Base-by-base conservation (phyloP, 2,113 vertebrate species). In the Phoenicopterus ruber region DNA sequence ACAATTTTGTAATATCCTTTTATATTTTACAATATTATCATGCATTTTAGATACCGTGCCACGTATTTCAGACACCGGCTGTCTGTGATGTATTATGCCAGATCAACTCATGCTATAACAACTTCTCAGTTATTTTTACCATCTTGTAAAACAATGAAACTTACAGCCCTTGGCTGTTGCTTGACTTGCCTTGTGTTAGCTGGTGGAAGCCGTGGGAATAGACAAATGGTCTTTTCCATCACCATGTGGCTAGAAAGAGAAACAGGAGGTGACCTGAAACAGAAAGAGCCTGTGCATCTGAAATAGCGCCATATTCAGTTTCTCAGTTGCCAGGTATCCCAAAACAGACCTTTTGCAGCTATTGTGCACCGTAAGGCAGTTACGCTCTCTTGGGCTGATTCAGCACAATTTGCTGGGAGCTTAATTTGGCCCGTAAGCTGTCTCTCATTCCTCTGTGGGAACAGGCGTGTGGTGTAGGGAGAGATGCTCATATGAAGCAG, bases 1-100 rank as follows among this genome's bases (percentile, higher is more conserved):
- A 88, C 25, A 46, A 73, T 91, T 93, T 93, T 93, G 81, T 94
- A 97, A 96, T 95, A 97, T 52, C 29, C 47, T 90, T 96, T 95
- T 85, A 88, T 97, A 95, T 93, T 95, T 94, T 95, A 82, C 92
- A 95, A 93, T 65, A 90, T 90, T 78, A 55, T 80, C 46, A 74
- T 91, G 61, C 34, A 52, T 91, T 96, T 97, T 93, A 93, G 74
- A 90, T 82, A 86, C 63, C 59, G 25, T 84, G 57, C 25, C n/a
- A 52, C 54, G 26, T 94, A 92, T 94, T 96, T 94, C 72, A 95
- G 78, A 83, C 88, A 85, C 86, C 46, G 88, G 69, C 79, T 95
- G 28, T 91, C 88, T 94, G 57, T 63, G 86, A 74, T 79, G 65
- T 42, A 73, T 63, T 91, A 66, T 93, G 72, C 82, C 54, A 88